A percentile compares a stretch with the other conserved stretches of the same genome.
Conservation (phyloP, 1,140 invertebrate genomes). For the Neodiprion pinetum region DNA sequence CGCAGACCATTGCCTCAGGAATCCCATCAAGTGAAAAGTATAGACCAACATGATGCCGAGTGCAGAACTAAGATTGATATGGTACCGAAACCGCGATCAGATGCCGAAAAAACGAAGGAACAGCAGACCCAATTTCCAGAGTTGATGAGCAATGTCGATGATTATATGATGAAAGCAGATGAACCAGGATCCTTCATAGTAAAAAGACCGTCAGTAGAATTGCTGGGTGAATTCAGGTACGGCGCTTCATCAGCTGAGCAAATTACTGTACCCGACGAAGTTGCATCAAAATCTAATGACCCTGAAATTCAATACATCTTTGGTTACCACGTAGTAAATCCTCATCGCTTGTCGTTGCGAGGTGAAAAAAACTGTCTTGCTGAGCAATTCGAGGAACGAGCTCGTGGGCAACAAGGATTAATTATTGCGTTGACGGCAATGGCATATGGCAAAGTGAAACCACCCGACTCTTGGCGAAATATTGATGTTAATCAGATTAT, state of each 20-base stretch:
- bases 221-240: not conserved
- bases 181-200: constrained; percentile 33
- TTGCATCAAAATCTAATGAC: not conserved
- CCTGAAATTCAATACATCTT: constrained; percentile 20
- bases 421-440: constrained; percentile 40
- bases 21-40: not conserved
- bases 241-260: not conserved
- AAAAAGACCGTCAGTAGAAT: constrained; percentile 16
- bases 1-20: constrained; percentile 37
- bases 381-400: constrained; percentile 24
- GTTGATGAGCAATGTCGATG: constrained; percentile 39
- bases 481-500: constrained; percentile 47
- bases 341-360: constrained; percentile 40
- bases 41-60: constrained; percentile 1
- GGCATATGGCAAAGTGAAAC: constrained; percentile 36
- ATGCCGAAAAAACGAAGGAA: constrained; percentile 26
- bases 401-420: constrained; percentile 47
- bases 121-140: constrained; percentile 44
- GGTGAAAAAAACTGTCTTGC: constrained; percentile 42
- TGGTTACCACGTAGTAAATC: constrained; percentile 43
- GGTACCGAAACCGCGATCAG: constrained; percentile 33
- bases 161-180: constrained; percentile 38
- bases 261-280: not conserved
- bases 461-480: constrained; percentile 40
- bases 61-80: constrained; percentile 29